A percentile compares a stretch with the other conserved stretches of the same genome.
Conservation (phyloP, 2,797 vertebrate genomes). For the Miichthys miiuy region DNA sequence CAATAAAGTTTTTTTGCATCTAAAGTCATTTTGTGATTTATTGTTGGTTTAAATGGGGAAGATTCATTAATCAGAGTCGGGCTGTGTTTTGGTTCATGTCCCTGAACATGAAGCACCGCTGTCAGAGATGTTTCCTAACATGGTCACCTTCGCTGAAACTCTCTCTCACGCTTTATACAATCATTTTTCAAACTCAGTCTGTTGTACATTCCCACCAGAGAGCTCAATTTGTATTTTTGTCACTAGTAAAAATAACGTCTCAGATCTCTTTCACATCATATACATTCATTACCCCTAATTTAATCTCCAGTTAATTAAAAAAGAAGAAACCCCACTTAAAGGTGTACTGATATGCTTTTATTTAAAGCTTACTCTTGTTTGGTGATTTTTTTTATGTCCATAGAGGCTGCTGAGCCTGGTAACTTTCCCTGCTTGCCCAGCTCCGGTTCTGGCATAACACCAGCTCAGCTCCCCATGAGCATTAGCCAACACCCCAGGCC, state of each 20-base stretch:
- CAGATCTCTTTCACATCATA: neutral
- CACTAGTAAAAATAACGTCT: conserved; percentile 1
- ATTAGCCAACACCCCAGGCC: no score
- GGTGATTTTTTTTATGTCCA: no score
- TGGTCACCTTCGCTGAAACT: conserved; percentile 22
- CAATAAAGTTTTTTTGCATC: conserved; percentile 85
- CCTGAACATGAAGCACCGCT: neutral
- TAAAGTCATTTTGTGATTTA: conserved; percentile 28
- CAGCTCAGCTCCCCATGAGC: no score
- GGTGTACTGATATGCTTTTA: no score
- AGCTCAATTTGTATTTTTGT: conserved; percentile 11
- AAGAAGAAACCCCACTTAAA: neutral
- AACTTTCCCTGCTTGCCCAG: no score
- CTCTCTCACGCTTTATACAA: neutral
- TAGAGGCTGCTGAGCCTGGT: no score
- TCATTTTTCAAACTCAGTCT: conserved; percentile 12
- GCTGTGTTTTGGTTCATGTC: conserved; percentile 28
- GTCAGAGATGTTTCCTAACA: conserved; percentile 19
- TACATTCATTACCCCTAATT: neutral
- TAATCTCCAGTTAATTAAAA: neutral
- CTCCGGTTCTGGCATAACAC: no score
- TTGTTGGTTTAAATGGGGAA: conserved; percentile 1
- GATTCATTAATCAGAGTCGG: neutral
- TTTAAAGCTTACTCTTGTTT: no score
- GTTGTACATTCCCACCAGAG: conserved; percentile 2